Base-by-base conservation (phyloP, 2,797 vertebrate species). In the Gymnoscopelus braueri region DNA sequence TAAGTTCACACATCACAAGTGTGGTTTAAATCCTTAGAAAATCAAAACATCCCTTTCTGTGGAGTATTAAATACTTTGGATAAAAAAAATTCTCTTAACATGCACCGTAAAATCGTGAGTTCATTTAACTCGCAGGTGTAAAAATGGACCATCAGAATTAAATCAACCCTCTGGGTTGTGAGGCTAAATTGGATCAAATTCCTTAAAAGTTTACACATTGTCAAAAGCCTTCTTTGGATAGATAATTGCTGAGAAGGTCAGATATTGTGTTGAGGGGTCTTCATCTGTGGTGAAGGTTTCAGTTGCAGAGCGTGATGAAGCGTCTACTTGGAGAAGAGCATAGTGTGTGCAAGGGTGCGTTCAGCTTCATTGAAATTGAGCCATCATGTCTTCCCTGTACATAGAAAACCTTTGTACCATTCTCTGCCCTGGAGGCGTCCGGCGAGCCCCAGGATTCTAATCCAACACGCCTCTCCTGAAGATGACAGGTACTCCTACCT, bases 361-460 rank as follows among this genome's bases (percentile, higher is more conserved):
- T 44, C 39, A 44, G 39, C 39, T 44, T 44, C 39, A 44, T 44
- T 44, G 39, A 44, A 44, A 23, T 54, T 15, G 70, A 70, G 63
- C 62, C 19, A 58, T 66, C 56, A 10, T 69, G n/a, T 70, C 67
- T 65, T 71, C 64, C 39, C 65, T 66, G 50, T 91, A 84, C 87
- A 87, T 91, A 92, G 89, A 92, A 89, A 84, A 85, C 67, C 87
- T 85, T 90, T 92, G 66, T 96, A 93, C 92, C 95, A 95, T 90
- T 97, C 97, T 86, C 93, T 98, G 94, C 96, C 96, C 93, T 95
- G 96, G 93, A 95, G 95, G 94, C 95, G 96, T 89, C 95, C 96
- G 79, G 94, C 95, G 90, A 98, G 97, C 88, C 97, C 97, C 94
- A 96, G 97, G 96, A 99, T 98, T 95, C 95, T 97, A 92, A 98